phyloP scores from a whole-genome alignment of 2,113 vertebrate species.

The Sinocyclocheilus maitianheensis region DNA sequence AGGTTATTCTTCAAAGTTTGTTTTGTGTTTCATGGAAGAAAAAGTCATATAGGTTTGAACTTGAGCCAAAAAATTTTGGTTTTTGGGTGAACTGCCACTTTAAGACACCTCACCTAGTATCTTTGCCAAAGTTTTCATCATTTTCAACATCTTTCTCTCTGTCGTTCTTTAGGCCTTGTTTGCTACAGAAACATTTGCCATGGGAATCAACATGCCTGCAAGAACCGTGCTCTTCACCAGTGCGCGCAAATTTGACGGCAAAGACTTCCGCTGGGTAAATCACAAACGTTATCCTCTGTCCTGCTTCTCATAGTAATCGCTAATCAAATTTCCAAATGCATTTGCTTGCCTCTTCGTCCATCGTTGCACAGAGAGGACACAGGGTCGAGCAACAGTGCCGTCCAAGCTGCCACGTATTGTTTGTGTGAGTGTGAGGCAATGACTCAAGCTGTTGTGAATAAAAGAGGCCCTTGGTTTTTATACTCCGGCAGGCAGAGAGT shows the following conservation, averaged over 20 bases:
- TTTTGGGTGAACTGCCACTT: background rate
- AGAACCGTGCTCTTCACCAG: conserved; percentile 98
- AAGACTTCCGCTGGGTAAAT: conserved; percentile 94
- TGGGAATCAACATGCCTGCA: conserved; percentile 99
- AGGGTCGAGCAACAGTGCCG: conserved; percentile 44
- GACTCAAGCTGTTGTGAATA: conserved; percentile 62
- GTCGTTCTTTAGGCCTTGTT: conserved; percentile 86
- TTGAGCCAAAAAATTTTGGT: background rate
- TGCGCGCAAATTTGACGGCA: conserved; percentile 95
- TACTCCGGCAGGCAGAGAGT: conserved; percentile 40
- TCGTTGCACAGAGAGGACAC: conserved; percentile 45
- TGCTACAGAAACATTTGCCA: conserved; percentile 97
- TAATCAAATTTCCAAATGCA: background rate
- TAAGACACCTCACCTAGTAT: background rate
- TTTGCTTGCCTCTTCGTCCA: background rate
- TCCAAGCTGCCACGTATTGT: conserved; percentile 74
- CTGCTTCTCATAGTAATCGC: background rate
- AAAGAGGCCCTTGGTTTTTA: conserved; percentile 38
- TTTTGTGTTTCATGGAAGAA: background rate
- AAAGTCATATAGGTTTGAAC: background rate
- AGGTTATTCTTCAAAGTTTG: background rate
- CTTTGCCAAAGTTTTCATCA: background rate
- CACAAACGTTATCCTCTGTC: background rate
- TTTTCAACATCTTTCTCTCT: conserved; percentile 36
- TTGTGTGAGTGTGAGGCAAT: conserved; percentile 61